Percentiles rank a stretch among this genome's conserved stretches.
These are phyloP conservation scores for Lithodes maja DNA, from an alignment of 2,888 invertebrate genomes.

Conservation along the genomic window DNA sequence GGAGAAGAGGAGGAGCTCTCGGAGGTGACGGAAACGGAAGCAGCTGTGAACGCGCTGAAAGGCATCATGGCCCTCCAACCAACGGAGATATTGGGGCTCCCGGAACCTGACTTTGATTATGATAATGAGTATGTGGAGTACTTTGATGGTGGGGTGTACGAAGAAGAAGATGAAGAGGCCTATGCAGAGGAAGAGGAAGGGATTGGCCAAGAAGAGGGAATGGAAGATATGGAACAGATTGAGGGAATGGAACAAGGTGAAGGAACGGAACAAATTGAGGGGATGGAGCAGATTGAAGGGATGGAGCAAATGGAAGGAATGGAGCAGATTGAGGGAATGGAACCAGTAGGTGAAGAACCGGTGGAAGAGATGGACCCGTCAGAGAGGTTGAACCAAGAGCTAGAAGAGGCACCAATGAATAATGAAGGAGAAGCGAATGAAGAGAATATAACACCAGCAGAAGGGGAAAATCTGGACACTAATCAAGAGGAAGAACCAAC, in stretches of 20 bases:
- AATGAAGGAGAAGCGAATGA: background rate
- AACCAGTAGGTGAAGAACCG: background rate
- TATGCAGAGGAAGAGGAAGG: conserved; percentile 45
- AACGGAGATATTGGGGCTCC: conserved; percentile 58
- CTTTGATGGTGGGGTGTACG: conserved; percentile 65
- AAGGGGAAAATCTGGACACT: background rate
- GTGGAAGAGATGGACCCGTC: conserved; percentile 8
- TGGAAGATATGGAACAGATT: conserved; percentile 7
- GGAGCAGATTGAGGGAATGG: conserved; percentile 14
- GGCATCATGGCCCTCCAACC: conserved; percentile 66
- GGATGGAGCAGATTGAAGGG: background rate
- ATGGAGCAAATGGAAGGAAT: conserved; percentile 5
- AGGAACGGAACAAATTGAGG: conserved; percentile 18
- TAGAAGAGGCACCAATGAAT: conserved; percentile 12
- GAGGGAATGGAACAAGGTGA: conserved; percentile 23
- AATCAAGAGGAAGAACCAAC: background rate
- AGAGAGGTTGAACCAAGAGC: background rate
- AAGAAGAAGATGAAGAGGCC: conserved; percentile 56
- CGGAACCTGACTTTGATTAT: conserved; percentile 57
- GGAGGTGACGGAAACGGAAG: conserved; percentile 50
- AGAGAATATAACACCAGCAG: background rate
- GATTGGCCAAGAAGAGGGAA: background rate
- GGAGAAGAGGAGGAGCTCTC: conserved; percentile 37
- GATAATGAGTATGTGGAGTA: conserved; percentile 57
- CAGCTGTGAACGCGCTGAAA: conserved; percentile 61